Evolutionary conservation across 2,113 vertebrate genomes (phyloP).

Genomic region (Romanogobio albipinnatus): DNA sequence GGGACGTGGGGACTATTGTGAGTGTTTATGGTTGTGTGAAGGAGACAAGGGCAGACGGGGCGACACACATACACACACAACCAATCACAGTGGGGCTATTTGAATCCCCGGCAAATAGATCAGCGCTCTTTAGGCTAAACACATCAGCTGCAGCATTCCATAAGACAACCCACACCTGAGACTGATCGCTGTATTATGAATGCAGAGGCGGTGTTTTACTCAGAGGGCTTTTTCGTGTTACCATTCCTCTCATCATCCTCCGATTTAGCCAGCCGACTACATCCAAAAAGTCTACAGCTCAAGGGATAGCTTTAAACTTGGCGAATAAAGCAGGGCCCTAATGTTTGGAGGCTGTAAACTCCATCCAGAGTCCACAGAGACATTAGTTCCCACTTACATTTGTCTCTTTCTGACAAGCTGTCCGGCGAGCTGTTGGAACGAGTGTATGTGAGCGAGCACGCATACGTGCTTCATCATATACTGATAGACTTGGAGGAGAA

Average conservation of each 20-base stretch:
- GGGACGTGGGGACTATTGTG: constrained; percentile 3
- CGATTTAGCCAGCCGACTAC: constrained; percentile 53
- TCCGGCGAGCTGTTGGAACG: constrained; percentile 60
- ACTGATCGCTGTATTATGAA: constrained; percentile 59
- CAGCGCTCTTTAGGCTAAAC: constrained; percentile 63
- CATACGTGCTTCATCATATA: constrained; percentile 65
- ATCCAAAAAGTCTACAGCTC: constrained; percentile 62
- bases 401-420: constrained; percentile 74
- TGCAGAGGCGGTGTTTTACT: constrained; percentile 66
- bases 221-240: constrained; percentile 33
- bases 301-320: constrained; percentile 63
- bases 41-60: not conserved
- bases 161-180: constrained; percentile 73
- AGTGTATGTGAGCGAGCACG: constrained; percentile 40
- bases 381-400: constrained; percentile 73
- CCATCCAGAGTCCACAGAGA: constrained; percentile 66
- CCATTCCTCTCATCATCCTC: constrained; percentile 51
- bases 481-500: constrained; percentile 68
- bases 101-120: constrained; percentile 65
- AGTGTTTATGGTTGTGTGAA: not conserved
- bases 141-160: constrained; percentile 68
- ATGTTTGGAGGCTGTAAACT: constrained; percentile 62
- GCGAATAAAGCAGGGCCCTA: constrained; percentile 61
- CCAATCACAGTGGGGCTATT: not conserved
- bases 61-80: constrained; percentile 56